A percentile compares a stretch with the other conserved stretches of the same genome.
These are phyloP conservation scores for Pseudococcus longispinus DNA, from an alignment of 2,888 invertebrate species.

Conservation along the genomic window DNA sequence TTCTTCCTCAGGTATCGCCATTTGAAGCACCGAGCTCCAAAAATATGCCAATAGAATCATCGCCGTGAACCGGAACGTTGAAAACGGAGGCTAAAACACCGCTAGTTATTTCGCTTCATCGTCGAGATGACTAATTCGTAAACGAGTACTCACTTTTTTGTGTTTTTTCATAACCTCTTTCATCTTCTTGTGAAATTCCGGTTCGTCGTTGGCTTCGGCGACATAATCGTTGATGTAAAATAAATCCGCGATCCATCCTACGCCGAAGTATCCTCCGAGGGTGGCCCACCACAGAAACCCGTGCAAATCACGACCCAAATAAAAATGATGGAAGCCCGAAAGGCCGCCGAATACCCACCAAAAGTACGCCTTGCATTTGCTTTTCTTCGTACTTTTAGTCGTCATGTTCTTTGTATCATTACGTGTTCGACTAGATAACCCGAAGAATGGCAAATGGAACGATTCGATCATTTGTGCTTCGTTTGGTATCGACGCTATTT, in stretches of 20 bases:
- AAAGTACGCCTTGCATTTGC: constrained; percentile 74
- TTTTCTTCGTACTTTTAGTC: constrained; percentile 62
- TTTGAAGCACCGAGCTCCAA: constrained; percentile 77
- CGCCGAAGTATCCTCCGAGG: constrained; percentile 81
- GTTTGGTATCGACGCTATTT: neutral
- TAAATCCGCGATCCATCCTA: constrained; percentile 87
- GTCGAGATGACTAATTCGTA: too few species aligned
- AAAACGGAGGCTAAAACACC: constrained; percentile 77
- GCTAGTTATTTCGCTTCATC: neutral
- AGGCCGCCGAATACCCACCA: constrained; percentile 88
- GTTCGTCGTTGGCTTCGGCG: constrained; percentile 79
- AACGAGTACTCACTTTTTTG: constrained; percentile 69
- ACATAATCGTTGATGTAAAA: constrained; percentile 86
- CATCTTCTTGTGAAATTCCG: constrained; percentile 71
- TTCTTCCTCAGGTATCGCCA: constrained; percentile 79
- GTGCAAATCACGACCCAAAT: constrained; percentile 85
- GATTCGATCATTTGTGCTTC: constrained; percentile 3
- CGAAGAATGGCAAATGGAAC: neutral
- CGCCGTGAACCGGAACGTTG: constrained; percentile 77
- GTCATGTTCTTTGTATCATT: neutral
- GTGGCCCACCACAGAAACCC: constrained; percentile 91
- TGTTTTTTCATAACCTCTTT: constrained; percentile 69
- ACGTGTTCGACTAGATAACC: neutral
- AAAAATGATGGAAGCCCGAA: constrained; percentile 90
- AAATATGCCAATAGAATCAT: constrained; percentile 80